A percentile compares a stretch with the other conserved stretches of the same genome.
These are phyloP conservation scores for Nestor notabilis DNA, from an alignment of 2,113 vertebrate species.

Conservation along the genomic window DNA sequence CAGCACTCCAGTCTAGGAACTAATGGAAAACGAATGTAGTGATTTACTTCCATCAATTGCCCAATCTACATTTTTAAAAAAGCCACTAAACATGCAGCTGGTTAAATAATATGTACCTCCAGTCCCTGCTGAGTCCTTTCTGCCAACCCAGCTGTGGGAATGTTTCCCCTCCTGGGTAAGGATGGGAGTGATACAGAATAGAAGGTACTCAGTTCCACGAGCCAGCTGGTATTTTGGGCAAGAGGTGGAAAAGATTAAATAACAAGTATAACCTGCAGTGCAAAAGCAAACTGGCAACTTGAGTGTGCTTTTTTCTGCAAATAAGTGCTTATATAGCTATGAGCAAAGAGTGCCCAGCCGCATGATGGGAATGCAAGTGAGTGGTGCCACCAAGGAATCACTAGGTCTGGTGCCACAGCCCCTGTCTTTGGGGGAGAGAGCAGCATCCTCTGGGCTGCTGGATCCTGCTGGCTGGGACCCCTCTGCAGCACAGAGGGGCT, in stretches of 20 bases:
- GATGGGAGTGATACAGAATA: not conserved
- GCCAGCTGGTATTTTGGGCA: not conserved
- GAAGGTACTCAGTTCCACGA: not conserved
- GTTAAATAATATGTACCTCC: rapidly evolving
- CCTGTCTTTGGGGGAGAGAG: not conserved
- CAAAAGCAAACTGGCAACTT: not conserved
- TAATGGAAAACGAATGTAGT: not conserved
- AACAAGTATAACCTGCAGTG: not conserved
- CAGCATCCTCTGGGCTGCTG: not conserved
- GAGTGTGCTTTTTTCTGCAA: not conserved
- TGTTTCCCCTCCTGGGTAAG: not conserved
- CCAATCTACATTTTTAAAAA: not conserved
- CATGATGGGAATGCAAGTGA: rapidly evolving
- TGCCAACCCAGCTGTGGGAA: rapidly evolving
- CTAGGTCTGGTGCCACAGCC: not conserved
- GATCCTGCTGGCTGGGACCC: not conserved
- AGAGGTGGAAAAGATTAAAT: not conserved
- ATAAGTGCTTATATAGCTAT: rapidly evolving
- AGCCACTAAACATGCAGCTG: not conserved
- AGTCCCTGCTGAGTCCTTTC: not conserved
- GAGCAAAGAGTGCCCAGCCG: not conserved
- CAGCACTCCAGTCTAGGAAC: not conserved
- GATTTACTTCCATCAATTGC: not conserved
- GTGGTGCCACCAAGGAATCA: not conserved
- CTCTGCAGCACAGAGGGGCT: rapidly evolving